Percentiles rank a stretch among this genome's conserved stretches.
These are phyloP conservation scores for Albula glossodonta DNA, from an alignment of 2,113 vertebrate genomes.

Conservation along the genomic window DNA sequence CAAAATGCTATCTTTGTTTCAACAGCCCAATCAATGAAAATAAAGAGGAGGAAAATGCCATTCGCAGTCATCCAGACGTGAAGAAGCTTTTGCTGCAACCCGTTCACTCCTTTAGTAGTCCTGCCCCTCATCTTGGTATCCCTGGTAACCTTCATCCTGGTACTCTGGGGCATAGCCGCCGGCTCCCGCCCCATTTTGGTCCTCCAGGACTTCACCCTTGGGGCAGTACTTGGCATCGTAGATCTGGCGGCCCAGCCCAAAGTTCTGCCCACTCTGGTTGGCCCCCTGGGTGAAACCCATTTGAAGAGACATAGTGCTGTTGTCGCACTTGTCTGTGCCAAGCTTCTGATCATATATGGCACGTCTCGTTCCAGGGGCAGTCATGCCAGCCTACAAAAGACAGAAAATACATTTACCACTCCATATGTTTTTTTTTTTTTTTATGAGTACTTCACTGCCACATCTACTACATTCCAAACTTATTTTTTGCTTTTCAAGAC, in stretches of 20 bases:
- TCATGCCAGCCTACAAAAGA: slow-evolving; percentile 85
- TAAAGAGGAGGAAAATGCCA: not conserved
- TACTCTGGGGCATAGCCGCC: slow-evolving; percentile 55
- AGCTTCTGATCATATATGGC: slow-evolving; percentile 88
- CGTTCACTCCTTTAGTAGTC: slow-evolving; percentile 55
- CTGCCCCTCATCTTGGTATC: slow-evolving; percentile 67
- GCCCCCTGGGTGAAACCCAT: slow-evolving; percentile 90
- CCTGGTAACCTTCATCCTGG: slow-evolving; percentile 73
- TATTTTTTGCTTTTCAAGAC: not conserved
- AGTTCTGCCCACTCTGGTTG: slow-evolving; percentile 89
- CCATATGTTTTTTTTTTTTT: not conserved
- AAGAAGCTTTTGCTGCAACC: slow-evolving; percentile 44
- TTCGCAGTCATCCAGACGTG: not conserved
- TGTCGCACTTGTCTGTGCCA: slow-evolving; percentile 89
- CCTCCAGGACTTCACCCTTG: slow-evolving; percentile 49
- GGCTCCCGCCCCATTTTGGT: slow-evolving; percentile 51
- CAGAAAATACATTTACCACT: not conserved
- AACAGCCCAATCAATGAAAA: not conserved
- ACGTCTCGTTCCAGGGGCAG: slow-evolving; percentile 86
- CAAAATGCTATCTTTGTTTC: not conserved
- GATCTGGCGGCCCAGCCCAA: slow-evolving; percentile 92
- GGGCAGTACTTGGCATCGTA: slow-evolving; percentile 93
- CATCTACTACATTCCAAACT: not conserved
- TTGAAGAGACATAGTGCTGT: slow-evolving; percentile 91
- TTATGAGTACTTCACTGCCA: too few relatives aligned